phyloP scores from a whole-genome alignment of 2,113 vertebrate species.

The Ciconia maguari region DNA sequence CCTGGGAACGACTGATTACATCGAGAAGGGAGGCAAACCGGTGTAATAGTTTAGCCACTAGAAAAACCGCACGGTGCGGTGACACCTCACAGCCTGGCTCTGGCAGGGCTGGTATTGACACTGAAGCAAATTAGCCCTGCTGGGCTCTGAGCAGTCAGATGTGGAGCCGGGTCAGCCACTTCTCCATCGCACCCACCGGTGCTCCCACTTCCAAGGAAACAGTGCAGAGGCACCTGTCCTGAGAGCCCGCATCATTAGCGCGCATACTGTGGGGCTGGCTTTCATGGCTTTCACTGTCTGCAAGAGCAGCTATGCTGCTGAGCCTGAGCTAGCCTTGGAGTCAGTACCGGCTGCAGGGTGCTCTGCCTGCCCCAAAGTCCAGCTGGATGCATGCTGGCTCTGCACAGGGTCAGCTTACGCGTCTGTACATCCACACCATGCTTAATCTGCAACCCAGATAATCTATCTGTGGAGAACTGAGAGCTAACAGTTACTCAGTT shows the following conservation, averaged over 20 bases:
- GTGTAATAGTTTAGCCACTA: neutral
- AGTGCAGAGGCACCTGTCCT: neutral
- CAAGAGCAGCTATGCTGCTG: neutral
- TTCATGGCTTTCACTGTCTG: fast-evolving
- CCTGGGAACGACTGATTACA: neutral
- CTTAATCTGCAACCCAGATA: neutral
- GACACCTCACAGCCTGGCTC: neutral
- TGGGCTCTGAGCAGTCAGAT: neutral
- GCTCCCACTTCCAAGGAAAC: neutral
- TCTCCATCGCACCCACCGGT: neutral
- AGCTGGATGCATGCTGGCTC: neutral
- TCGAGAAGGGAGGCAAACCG: neutral
- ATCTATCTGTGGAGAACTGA: neutral
- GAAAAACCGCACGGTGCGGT: fast-evolving
- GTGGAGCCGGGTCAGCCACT: neutral
- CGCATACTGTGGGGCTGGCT: fast-evolving
- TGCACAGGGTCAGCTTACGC: neutral
- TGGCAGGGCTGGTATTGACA: neutral
- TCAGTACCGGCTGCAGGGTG: neutral
- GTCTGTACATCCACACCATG: fast-evolving
- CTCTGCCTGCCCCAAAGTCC: neutral
- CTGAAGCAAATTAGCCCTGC: neutral
- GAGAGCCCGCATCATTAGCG: fast-evolving
- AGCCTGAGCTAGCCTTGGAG: neutral
- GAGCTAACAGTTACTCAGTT: neutral